These are phyloP conservation scores for Empis stercorea DNA, from an alignment of 2,888 invertebrate genomes.

Conservation along the genomic window DNA sequence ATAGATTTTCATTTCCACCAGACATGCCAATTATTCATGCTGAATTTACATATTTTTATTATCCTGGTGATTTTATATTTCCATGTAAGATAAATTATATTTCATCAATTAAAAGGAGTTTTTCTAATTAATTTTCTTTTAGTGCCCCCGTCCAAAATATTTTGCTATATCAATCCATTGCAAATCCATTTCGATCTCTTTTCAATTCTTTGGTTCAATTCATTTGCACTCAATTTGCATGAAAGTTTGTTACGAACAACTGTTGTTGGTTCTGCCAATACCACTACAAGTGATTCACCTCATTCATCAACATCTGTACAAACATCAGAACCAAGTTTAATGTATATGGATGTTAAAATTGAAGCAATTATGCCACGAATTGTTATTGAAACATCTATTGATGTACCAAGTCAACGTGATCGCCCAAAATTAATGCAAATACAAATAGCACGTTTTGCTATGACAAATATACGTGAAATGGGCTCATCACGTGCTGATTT, in stretches of 20 bases:
- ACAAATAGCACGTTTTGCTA: conserved; percentile 38
- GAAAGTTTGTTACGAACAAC: conserved; percentile 51
- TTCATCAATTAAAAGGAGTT: too few species aligned
- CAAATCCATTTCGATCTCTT: conserved; percentile 75
- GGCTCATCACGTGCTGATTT: conserved; percentile 60
- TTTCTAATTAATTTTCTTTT: conserved; percentile 23
- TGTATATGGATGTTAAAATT: conserved; percentile 73
- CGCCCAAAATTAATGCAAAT: conserved; percentile 73
- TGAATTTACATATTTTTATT: conserved; percentile 93
- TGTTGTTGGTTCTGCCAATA: conserved; percentile 20
- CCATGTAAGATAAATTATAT: conserved; percentile 50
- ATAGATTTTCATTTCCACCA: conserved; percentile 71
- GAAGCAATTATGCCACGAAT: conserved; percentile 86
- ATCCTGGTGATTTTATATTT: conserved; percentile 80
- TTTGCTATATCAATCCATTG: conserved; percentile 82
- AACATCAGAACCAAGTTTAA: conserved; percentile 28
- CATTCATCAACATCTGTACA: conserved; percentile 13
- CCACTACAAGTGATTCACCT: conserved; percentile 11
- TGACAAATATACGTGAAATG: conserved; percentile 52
- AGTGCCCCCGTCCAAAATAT: conserved; percentile 92
- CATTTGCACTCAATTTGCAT: conserved; percentile 78
- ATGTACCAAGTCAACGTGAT: conserved; percentile 70
- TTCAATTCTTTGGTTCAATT: conserved; percentile 87
- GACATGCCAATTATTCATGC: conserved; percentile 89
- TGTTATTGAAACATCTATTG: conserved; percentile 52